Conservation (phyloP, 2,888 invertebrate genomes). For the Tortricodes alternella region DNA sequence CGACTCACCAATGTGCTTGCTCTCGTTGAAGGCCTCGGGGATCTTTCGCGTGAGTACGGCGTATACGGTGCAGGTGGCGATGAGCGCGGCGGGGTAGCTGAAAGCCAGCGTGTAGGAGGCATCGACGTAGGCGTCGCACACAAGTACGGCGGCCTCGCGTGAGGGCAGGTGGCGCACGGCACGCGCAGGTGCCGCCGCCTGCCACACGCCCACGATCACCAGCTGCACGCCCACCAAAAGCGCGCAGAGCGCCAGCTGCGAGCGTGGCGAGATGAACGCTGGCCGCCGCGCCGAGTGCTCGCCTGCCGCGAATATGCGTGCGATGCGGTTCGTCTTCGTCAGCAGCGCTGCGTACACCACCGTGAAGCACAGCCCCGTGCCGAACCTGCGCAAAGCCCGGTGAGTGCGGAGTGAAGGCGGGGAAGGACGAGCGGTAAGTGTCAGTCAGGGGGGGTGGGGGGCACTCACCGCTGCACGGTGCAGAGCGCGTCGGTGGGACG, state of each 20-base stretch:
- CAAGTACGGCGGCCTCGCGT: conserved; percentile 93
- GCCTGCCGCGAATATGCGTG: conserved; percentile 97
- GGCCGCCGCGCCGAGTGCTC: conserved; percentile 96
- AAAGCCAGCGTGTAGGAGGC: conserved; percentile 97
- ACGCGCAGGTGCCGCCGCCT: conserved; percentile 94
- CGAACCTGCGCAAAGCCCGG: conserved; percentile 80
- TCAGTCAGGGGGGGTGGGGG: neutral
- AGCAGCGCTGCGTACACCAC: conserved; percentile 98
- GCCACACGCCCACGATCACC: conserved; percentile 94
- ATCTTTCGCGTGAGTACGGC: conserved; percentile 97
- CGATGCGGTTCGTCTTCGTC: conserved; percentile 98
- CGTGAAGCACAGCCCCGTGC: conserved; percentile 96
- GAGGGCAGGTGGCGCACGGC: conserved; percentile 95
- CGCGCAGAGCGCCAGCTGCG: conserved; percentile 94
- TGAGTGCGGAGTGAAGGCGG: neutral
- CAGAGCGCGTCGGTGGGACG: conserved; percentile 93
- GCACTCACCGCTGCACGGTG: conserved; percentile 90
- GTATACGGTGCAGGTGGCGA: conserved; percentile 95
- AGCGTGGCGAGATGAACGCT: conserved; percentile 94
- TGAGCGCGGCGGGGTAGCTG: conserved; percentile 94
- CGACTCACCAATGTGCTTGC: conserved; percentile 94
- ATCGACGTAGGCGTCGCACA: conserved; percentile 94
- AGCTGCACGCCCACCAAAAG: conserved; percentile 93
- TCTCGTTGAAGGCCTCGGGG: conserved; percentile 98
- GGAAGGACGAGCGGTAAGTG: neutral